Evolutionary conservation across 2,888 invertebrate species (phyloP), one percentile per base, ranked within the genome.

Genomic region (Plagodis dolabraria): DNA sequence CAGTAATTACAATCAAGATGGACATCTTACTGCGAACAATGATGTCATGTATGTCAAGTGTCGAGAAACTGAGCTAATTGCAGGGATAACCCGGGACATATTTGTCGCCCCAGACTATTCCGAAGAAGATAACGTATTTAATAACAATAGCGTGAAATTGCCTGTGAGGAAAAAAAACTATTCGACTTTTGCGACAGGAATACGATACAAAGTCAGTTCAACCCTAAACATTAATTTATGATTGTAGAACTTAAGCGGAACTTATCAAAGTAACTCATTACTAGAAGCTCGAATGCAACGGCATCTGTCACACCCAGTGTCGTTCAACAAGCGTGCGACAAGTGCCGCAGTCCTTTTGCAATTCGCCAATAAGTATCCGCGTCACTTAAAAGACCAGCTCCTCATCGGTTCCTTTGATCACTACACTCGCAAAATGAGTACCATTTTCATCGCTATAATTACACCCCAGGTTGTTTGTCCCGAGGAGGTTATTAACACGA

Each of bases 301-400:
- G 53, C 69, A 70, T 71, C 65, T 74, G 67, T 71, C 66, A 69
- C 61, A 67, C 70, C 61, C 57, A 65, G 64, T 69, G 70, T 64
- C 57, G 69, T 68, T 63, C 60, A 62, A 68, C 67, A 71, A 65
- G 68, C 68, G 53, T 60, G 67, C 70, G 72, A 75, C 72, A 70
- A 67, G 68, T 67, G 68, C 71, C 65, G 70, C 72, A 75, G 71
- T 71, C 74, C 75, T 78, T 77, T 80, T 77, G 85, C 83, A 87
- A 86, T 83, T 79, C 72, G 79, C 80, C 83, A 88, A 90, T 90
- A 87, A 89, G 85, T 83, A 80, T 71, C 72, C 71, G 71, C 79
- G 87, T 88, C 89, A 85, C 75, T 83, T 83, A 75, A 79, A 78
- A 74, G 78, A 82, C 75, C 82, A 71, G 70, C 70, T 74, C 72